These are phyloP conservation scores for Therioaphis trifolii DNA, from an alignment of 2,888 invertebrate species.

Conservation along the genomic window DNA sequence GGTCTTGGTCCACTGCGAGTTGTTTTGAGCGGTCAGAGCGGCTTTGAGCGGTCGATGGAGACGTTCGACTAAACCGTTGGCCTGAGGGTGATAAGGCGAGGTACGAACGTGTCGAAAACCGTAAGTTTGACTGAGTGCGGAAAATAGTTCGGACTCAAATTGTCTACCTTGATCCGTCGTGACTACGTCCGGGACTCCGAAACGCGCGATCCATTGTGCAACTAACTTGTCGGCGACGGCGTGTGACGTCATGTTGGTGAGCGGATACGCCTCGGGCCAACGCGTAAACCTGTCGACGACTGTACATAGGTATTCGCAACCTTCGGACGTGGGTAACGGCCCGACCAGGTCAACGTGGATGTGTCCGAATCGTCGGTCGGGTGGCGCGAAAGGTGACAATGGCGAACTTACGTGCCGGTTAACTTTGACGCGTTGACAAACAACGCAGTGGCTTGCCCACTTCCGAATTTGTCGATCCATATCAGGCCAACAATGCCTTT, in stretches of 20 bases:
- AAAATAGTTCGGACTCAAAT: slow-evolving; percentile 68
- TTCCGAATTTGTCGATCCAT: slow-evolving; percentile 64
- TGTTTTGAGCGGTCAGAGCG: slow-evolving; percentile 12
- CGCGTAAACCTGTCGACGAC: slow-evolving; percentile 67
- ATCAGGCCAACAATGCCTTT: slow-evolving; percentile 65
- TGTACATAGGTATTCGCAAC: slow-evolving; percentile 67
- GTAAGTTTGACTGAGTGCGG: not conserved
- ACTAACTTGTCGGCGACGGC: slow-evolving; percentile 65
- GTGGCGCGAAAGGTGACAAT: slow-evolving; percentile 42
- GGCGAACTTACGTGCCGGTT: slow-evolving; percentile 65
- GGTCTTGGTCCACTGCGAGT: not conserved
- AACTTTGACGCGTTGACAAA: slow-evolving; percentile 67
- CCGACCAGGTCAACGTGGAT: slow-evolving; percentile 70
- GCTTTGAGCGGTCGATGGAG: slow-evolving; percentile 57
- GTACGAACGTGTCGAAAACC: slow-evolving; percentile 11
- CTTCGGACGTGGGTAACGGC: slow-evolving; percentile 67
- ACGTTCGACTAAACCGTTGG: slow-evolving; percentile 61
- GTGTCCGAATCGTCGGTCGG: slow-evolving; percentile 67
- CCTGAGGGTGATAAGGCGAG: slow-evolving; percentile 59
- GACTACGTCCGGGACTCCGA: slow-evolving; percentile 68
- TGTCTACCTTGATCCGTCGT: slow-evolving; percentile 69
- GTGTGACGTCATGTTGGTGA: slow-evolving; percentile 68
- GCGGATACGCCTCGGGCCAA: slow-evolving; percentile 68
- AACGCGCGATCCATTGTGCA: slow-evolving; percentile 69
- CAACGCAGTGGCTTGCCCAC: slow-evolving; percentile 67